Base-by-base conservation (phyloP, 2,888 invertebrate genomes). In the Standfussiana lucernea region DNA sequence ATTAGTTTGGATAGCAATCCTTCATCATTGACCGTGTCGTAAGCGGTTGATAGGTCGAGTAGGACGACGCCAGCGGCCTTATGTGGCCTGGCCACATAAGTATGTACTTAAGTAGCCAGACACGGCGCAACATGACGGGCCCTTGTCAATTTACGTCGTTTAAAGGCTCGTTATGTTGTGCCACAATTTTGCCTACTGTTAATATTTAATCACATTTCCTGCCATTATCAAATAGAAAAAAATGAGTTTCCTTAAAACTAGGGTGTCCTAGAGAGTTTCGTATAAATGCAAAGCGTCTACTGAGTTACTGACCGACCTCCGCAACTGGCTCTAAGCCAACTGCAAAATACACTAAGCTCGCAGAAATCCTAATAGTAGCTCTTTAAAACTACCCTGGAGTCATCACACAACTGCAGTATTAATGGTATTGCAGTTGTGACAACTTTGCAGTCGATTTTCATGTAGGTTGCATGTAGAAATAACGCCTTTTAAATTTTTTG, bases 281-380 rank as follows among this genome's bases (percentile, higher is more conserved):
- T n/a, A 28, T 61, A 8, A 47, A 45, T 37, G 42, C 42, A 42
- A 73, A 42, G 35, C 7, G 28, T 24, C 11, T 72, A 24, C 40
- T 2, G 59, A 74, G 18, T 74, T 45, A 59, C 56, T 74, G 75
- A 37, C 59, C 59, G 74, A 24, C 24, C 18, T 47, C 24, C 3
- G 37, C 47, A 47, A 75, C 37, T 75, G 47, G 40, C 76, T 76
- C 18, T 10, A 62, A 40, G 61, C 76, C 61, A 61, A 76, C 45
- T 40, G 47, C 40, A 40, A 75, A 40, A 40, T 61, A 21, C 76
- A 76, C 47, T 75, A 50, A 28, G 50, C 18, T 50, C 24, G 18
- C 50, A 50, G 37, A 28, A 28, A 40, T 37, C 50, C 11, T 50
- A 69, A 69, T 67, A 72, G 47, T 50, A 32, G 47, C 28, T 72